Evolutionary conservation across 1,140 invertebrate species (phyloP).

Genomic region (Drosophila repleta): DNA sequence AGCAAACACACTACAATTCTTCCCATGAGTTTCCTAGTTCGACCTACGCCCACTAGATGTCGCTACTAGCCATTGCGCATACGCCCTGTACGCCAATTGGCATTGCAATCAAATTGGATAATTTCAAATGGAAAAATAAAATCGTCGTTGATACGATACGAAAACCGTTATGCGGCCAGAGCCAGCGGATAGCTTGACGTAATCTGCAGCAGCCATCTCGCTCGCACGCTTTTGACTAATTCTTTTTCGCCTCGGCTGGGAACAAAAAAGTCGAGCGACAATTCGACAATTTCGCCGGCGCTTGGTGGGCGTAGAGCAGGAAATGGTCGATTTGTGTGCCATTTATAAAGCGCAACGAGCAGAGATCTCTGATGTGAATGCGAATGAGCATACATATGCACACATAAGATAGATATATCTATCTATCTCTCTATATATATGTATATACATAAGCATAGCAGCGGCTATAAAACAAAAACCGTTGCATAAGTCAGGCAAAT

Average conservation of each 20-base stretch:
- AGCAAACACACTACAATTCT: too few relatives aligned
- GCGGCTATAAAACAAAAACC: constrained; percentile 12
- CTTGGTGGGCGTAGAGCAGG: constrained; percentile 57
- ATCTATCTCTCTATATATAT: not conserved
- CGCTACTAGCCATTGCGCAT: constrained; percentile 25
- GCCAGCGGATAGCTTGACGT: constrained; percentile 18
- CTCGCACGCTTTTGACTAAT: constrained; percentile 22
- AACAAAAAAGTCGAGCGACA: constrained; percentile 22
- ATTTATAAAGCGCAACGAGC: constrained; percentile 45
- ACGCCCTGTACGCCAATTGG: constrained; percentile 2
- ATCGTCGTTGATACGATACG: not conserved
- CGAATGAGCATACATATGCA: constrained; percentile 3
- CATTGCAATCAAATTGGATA: not conserved
- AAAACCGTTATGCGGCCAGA: constrained; percentile 4
- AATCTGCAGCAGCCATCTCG: constrained; percentile 4
- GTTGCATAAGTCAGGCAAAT: constrained; percentile 32
- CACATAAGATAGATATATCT: not conserved
- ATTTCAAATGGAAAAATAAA: constrained; percentile 10
- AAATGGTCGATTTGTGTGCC: constrained; percentile 61
- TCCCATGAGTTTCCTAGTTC: too few relatives aligned
- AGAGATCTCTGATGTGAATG: constrained; percentile 46
- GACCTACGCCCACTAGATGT: not conserved
- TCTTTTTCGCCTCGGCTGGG: constrained; percentile 21
- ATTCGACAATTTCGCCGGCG: constrained; percentile 29
- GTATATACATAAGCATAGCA: constrained; percentile 25